phyloP scores from a whole-genome alignment of 2,888 invertebrate species.

The Hyalella azteca region DNA sequence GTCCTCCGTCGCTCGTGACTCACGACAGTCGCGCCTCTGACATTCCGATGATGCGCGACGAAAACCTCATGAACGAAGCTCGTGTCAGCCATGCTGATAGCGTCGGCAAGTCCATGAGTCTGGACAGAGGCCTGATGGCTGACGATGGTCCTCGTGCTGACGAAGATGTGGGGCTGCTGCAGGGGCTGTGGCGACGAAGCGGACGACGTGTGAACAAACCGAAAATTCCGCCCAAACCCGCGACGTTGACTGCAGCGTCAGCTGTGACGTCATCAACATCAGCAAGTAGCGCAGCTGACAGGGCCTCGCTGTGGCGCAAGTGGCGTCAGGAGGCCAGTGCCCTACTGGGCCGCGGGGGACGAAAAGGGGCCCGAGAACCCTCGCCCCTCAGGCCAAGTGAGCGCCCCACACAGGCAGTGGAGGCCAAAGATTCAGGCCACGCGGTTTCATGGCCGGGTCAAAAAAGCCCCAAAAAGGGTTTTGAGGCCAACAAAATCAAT shows the following conservation, averaged over 20 bases:
- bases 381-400: not conserved
- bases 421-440: too few species aligned
- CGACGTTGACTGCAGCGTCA: not conserved
- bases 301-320: slow-evolving; percentile 23
- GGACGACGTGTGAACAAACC: not conserved
- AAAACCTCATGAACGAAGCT: not conserved
- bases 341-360: not conserved
- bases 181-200: not conserved
- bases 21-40: not conserved
- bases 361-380: not conserved
- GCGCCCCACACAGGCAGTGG: too few species aligned
- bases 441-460: too few species aligned
- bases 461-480: too few species aligned
- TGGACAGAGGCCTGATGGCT: not conserved
- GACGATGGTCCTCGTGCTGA: too few species aligned
- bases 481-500: too few species aligned
- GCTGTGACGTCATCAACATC: not conserved
- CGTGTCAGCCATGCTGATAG: not conserved
- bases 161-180: too few species aligned
- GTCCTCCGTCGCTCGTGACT: too few species aligned
- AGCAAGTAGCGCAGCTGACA: not conserved
- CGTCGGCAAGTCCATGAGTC: not conserved
- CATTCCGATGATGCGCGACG: not conserved
- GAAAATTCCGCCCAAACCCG: not conserved
- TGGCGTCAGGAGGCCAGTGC: slow-evolving; percentile 17